phyloP scores from a whole-genome alignment of 2,113 vertebrate species.

The Irena cyanogastra region DNA sequence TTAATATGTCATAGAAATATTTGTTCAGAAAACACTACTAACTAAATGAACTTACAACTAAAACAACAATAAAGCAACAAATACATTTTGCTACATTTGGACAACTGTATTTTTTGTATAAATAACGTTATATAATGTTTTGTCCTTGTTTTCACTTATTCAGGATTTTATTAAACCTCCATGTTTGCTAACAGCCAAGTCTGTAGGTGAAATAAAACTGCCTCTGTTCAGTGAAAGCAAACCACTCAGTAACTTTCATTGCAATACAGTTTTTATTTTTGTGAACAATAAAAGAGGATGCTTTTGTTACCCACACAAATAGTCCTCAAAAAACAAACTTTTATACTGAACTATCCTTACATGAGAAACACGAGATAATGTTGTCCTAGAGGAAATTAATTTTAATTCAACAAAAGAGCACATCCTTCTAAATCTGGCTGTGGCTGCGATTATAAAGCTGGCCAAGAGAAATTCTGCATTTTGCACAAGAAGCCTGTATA shows the following conservation, averaged over 20 bases:
- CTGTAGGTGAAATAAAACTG: background rate
- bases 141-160: background rate
- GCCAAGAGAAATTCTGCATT: background rate
- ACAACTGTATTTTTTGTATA: background rate
- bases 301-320: background rate
- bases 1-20: background rate
- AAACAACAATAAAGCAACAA: background rate
- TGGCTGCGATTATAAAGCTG: background rate
- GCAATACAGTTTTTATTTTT: background rate
- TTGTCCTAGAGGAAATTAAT: background rate
- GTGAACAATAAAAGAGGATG: background rate
- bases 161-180: background rate
- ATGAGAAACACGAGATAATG: background rate
- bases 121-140: background rate
- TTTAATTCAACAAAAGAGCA: background rate
- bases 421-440: background rate
- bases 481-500: background rate
- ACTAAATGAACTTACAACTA: background rate
- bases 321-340: background rate
- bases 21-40: background rate
- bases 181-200: background rate
- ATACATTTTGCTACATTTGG: background rate
- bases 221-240: background rate
- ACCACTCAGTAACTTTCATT: background rate
- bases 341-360: background rate